phyloP scores from a whole-genome alignment of 2,888 invertebrate genomes.

The Tanytarsus gracilentus region DNA sequence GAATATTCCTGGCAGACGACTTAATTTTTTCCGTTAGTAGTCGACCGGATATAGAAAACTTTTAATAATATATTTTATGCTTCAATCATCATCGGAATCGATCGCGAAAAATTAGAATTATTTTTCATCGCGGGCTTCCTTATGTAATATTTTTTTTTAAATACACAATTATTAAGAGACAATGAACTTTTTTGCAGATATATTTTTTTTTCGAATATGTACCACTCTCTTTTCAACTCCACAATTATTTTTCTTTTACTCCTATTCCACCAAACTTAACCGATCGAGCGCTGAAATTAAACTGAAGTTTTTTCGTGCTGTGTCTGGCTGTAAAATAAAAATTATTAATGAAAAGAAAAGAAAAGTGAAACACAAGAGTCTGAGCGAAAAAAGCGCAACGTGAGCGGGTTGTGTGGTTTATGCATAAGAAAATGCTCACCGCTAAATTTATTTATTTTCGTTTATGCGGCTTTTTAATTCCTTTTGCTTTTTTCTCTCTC shows the following conservation, averaged over 20 bases:
- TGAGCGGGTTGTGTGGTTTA: not conserved
- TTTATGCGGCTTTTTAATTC: too few species aligned
- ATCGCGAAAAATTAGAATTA: too few species aligned
- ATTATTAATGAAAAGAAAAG: constrained; percentile 13
- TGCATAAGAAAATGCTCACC: too few species aligned
- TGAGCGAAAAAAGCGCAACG: constrained; percentile 2
- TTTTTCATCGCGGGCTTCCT: not conserved
- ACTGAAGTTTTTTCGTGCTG: constrained; percentile 12
- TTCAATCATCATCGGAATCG: not conserved
- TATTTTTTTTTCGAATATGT: constrained; percentile 13
- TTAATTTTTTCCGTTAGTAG: constrained; percentile 11
- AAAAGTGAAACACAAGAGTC: constrained; percentile 19
- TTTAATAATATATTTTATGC: not conserved
- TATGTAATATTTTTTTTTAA: constrained; percentile 13
- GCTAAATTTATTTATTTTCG: too few species aligned
- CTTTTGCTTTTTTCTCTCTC: too few species aligned
- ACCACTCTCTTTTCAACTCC: constrained; percentile 23
- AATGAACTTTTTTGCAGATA: constrained; percentile 26
- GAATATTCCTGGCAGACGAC: not conserved
- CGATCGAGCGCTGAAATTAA: constrained; percentile 15
- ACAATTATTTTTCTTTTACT: not conserved
- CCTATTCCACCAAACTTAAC: not conserved
- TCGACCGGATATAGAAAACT: constrained; percentile 5
- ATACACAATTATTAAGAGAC: constrained; percentile 27
- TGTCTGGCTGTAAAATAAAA: constrained; percentile 19